phyloP scores from a whole-genome alignment of 2,888 invertebrate species.

The Sphecodes monilicornis region DNA sequence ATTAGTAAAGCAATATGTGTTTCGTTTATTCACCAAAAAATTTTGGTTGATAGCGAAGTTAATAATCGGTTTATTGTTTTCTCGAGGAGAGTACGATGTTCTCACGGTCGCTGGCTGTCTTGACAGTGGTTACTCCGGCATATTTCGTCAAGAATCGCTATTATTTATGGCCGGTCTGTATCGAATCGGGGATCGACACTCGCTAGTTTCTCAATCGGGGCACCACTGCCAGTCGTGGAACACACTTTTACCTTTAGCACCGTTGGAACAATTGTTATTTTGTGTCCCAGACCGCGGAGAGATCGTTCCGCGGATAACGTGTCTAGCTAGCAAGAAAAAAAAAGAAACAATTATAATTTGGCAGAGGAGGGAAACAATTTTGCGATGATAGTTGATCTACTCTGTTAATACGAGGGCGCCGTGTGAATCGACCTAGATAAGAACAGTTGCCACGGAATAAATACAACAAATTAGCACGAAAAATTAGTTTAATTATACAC shows the following conservation, averaged over 20 bases:
- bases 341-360: background rate
- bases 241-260: constrained; percentile 8
- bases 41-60: background rate
- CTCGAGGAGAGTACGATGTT: constrained; percentile 26
- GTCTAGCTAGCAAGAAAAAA: background rate
- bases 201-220: constrained; percentile 44
- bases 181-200: constrained; percentile 56
- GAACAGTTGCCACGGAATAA: constrained; percentile 4
- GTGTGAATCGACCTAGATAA: constrained; percentile 8
- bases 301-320: background rate
- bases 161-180: constrained; percentile 66
- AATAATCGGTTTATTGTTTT: constrained; percentile 2
- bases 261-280: constrained; percentile 4
- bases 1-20: too few species aligned
- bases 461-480: constrained; percentile 6
- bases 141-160: constrained; percentile 68
- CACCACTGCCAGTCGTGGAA: background rate
- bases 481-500: constrained; percentile 5
- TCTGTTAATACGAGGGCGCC: background rate
- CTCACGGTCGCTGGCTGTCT: constrained; percentile 43
- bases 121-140: constrained; percentile 30
- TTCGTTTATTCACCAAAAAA: too few species aligned
- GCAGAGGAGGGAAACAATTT: background rate
- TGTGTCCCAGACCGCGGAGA: background rate
- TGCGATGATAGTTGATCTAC: constrained; percentile 1